phyloP scores from a whole-genome alignment of 2,888 invertebrate species.

The Platerodrilus igneus region DNA sequence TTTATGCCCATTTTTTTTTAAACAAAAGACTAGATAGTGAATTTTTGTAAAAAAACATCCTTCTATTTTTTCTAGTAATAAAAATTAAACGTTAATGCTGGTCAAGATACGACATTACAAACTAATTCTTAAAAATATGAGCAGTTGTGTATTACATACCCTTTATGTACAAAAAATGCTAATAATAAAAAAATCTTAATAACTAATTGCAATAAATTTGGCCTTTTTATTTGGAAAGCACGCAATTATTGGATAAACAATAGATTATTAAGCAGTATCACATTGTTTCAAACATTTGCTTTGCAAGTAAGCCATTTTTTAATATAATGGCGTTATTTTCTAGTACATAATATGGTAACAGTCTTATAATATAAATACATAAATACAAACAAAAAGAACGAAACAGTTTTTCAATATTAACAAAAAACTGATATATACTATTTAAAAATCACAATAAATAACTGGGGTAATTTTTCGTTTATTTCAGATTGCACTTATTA shows the following conservation, averaged over 20 bases:
- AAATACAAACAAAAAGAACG: constrained; percentile 38
- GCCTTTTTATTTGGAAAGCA: constrained; percentile 42
- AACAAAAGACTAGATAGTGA: too few species aligned
- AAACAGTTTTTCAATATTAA: constrained; percentile 27
- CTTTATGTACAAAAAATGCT: constrained; percentile 35
- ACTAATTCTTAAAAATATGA: constrained; percentile 19
- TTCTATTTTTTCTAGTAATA: too few species aligned
- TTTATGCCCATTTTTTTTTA: constrained; percentile 14
- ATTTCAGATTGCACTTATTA: constrained; percentile 35
- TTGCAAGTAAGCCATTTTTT: constrained; percentile 41
- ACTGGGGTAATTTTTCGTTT: constrained; percentile 38
- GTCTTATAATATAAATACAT: constrained; percentile 48
- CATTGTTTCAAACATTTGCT: constrained; percentile 48
- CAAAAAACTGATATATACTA: constrained; percentile 25
- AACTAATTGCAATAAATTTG: constrained; percentile 41
- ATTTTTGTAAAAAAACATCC: too few species aligned
- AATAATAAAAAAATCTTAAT: constrained; percentile 28
- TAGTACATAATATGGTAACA: constrained; percentile 48
- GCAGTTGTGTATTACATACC: constrained; percentile 22
- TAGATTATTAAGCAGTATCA: constrained; percentile 45
- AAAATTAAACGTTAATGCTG: constrained; percentile 19
- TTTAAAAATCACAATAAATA: constrained; percentile 42
- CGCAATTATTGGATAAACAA: constrained; percentile 35
- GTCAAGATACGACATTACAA: constrained; percentile 18
- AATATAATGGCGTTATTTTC: constrained; percentile 39